A percentile compares a stretch with the other conserved stretches of the same genome.
phyloP scores from a whole-genome alignment of 2,113 vertebrate genomes.

The Prunella fulvescens region DNA sequence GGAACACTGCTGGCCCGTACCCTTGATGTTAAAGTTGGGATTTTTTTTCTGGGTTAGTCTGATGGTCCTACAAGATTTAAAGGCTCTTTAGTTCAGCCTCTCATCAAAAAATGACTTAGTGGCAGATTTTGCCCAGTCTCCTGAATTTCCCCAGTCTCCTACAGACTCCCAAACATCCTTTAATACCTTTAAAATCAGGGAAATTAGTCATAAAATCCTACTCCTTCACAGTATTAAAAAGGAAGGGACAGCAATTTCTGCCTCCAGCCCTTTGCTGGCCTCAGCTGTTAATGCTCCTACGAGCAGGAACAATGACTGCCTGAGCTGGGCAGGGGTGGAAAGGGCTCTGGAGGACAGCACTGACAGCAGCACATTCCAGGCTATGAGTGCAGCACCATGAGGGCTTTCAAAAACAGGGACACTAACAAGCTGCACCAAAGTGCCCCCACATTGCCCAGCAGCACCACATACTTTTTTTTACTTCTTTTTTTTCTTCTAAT shows the following conservation, averaged over 20 bases:
- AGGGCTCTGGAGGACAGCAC: fast-evolving
- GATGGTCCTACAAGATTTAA: not conserved
- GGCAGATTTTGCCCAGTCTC: not conserved
- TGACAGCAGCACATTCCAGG: not conserved
- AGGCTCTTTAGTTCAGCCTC: not conserved
- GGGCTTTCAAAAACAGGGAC: not conserved
- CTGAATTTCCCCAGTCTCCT: not conserved
- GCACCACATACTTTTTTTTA: not conserved
- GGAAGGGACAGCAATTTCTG: not conserved
- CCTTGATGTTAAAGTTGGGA: not conserved
- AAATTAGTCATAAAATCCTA: not conserved
- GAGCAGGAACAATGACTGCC: fast-evolving
- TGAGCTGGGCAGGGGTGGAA: not conserved
- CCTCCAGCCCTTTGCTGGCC: not conserved
- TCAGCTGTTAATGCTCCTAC: not conserved
- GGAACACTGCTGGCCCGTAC: not conserved
- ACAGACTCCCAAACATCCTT: not conserved
- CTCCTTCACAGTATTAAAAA: not conserved
- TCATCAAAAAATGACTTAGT: not conserved
- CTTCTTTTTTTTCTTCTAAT: not conserved
- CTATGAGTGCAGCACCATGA: not conserved
- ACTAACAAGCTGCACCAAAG: not conserved
- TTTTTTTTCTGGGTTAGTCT: not conserved
- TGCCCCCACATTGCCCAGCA: not conserved
- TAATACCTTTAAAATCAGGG: not conserved